These are phyloP conservation scores for Carassius auratus DNA, from an alignment of 2,113 vertebrate genomes.

Conservation along the genomic window DNA sequence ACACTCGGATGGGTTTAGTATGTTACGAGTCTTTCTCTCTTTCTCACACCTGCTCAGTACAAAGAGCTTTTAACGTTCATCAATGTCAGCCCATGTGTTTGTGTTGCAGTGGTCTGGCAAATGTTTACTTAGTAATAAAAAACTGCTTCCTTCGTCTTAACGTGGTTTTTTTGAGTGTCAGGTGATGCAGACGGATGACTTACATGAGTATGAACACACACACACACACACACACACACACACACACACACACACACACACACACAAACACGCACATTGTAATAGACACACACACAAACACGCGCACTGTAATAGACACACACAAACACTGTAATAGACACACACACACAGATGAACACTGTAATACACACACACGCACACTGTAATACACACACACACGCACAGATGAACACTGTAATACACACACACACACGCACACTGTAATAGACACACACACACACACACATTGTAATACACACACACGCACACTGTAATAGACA, in stretches of 20 bases:
- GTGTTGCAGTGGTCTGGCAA: conserved; percentile 57
- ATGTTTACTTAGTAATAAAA: conserved; percentile 67
- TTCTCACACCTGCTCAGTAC: conserved; percentile 14
- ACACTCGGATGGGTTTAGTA: background rate
- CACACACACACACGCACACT: background rate
- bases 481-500: too few relatives aligned
- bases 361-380: too few relatives aligned
- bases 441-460: too few relatives aligned
- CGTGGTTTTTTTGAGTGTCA: conserved; percentile 58
- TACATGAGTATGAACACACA: background rate
- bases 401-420: too few relatives aligned
- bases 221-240: background rate
- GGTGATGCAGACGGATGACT: conserved; percentile 41
- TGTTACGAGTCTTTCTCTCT: background rate
- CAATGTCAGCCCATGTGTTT: conserved; percentile 17
- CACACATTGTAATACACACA: background rate
- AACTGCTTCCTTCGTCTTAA: conserved; percentile 67
- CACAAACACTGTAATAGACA: background rate
- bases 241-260: background rate
- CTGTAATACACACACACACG: background rate
- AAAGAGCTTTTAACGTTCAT: background rate
- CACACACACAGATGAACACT: too few relatives aligned
- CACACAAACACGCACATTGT: background rate
- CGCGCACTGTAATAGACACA: too few relatives aligned
- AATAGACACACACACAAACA: background rate